Evolutionary conservation across 1,140 invertebrate genomes (phyloP).

Genomic region (Aphidius ervi): DNA sequence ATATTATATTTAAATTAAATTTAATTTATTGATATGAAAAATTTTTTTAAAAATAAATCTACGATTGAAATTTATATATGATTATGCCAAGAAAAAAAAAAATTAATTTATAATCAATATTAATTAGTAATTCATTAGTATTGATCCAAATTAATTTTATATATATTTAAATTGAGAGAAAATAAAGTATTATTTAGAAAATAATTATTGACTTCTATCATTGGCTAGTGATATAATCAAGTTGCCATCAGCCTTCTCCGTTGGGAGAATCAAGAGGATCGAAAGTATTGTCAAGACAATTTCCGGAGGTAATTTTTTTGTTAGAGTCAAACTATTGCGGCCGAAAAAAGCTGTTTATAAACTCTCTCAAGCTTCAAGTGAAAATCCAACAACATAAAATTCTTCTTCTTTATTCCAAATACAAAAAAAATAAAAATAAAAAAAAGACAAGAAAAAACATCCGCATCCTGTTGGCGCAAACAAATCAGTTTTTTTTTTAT

Average conservation of each 20-base stretch:
- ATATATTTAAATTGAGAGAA: no score
- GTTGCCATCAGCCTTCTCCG: constrained; percentile 8
- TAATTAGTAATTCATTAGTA: no score
- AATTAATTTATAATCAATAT: no score
- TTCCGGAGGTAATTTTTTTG: constrained; percentile 29
- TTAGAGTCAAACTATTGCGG: neutral
- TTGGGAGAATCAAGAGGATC: constrained; percentile 3
- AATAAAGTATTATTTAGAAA: neutral
- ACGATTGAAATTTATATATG: neutral
- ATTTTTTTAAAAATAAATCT: no score
- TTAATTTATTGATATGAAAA: no score
- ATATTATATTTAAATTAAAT: no score
- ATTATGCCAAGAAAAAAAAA: constrained; percentile 3
- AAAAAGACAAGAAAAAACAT: neutral
- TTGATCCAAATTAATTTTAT: no score
- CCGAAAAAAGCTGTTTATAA: no score
- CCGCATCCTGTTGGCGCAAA: neutral
- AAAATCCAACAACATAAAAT: neutral
- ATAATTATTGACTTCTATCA: constrained; percentile 1
- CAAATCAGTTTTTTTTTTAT: neutral
- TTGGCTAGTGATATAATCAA: constrained; percentile 15
- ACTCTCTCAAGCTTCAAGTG: no score
- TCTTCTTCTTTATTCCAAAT: neutral
- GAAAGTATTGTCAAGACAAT: constrained; percentile 30
- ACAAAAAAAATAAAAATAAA: neutral